Conservation (phyloP, 2,113 vertebrate genomes). For the Paradisaea rubra region DNA sequence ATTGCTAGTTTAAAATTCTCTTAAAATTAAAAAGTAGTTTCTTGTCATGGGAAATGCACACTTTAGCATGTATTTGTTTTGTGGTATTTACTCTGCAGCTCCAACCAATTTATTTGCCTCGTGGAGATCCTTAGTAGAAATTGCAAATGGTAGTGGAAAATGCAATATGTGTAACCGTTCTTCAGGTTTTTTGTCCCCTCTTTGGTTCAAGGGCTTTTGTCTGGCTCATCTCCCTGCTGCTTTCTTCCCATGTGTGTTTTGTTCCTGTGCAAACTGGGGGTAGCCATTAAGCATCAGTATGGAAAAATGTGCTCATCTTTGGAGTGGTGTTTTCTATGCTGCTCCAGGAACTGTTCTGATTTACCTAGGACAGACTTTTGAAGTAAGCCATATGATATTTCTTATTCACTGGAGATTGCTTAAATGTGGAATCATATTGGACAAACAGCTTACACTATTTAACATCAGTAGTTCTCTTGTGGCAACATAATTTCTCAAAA, state of each 20-base stretch:
- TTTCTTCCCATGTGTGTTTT: constrained; percentile 78
- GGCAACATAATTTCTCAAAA: neutral
- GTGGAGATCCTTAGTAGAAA: neutral
- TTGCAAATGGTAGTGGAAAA: neutral
- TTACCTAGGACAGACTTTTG: constrained; percentile 73
- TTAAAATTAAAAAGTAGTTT: neutral
- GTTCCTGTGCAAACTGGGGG: constrained; percentile 69
- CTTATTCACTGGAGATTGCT: neutral
- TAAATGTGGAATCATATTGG: neutral
- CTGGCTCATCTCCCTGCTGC: constrained; percentile 75
- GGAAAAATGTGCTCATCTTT: constrained; percentile 77
- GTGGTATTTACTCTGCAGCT: neutral
- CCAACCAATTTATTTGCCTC: neutral
- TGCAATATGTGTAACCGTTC: neutral
- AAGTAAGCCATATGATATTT: constrained; percentile 66
- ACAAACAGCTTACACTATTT: neutral
- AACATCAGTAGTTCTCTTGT: neutral
- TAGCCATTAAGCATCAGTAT: constrained; percentile 57
- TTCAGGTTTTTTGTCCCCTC: rapidly evolving
- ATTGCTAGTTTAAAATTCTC: neutral
- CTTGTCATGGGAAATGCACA: neutral
- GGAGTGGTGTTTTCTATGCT: constrained; percentile 75
- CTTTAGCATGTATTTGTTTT: neutral
- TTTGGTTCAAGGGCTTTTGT: constrained; percentile 68
- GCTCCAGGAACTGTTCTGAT: constrained; percentile 74